Percentiles rank a stretch among this genome's conserved stretches.
phyloP scores from a whole-genome alignment of 2,797 vertebrate genomes.

The Carcharodon carcharias region DNA sequence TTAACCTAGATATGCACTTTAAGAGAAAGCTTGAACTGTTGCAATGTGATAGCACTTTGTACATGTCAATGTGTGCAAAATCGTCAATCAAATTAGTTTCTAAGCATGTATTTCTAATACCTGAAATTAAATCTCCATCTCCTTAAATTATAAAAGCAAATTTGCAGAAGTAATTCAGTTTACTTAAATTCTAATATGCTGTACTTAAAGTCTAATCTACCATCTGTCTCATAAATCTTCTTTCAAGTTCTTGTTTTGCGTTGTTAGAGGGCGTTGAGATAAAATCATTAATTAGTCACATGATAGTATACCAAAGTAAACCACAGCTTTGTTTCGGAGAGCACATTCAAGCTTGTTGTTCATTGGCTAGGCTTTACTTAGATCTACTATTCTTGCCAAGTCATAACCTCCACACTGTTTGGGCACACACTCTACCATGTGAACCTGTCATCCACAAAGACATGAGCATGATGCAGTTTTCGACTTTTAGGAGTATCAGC shows the following conservation, averaged over 20 bases:
- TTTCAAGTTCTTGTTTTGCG: neutral
- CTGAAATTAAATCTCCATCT: neutral
- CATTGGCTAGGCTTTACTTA: slow-evolving; percentile 26
- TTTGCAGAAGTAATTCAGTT: neutral
- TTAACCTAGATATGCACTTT: neutral
- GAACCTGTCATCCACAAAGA: neutral
- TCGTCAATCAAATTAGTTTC: neutral
- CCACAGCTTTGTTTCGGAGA: neutral
- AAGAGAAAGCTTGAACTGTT: neutral
- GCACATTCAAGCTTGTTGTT: slow-evolving; percentile 6
- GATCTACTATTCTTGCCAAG: slow-evolving; percentile 10
- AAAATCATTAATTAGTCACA: neutral
- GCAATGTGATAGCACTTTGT: neutral
- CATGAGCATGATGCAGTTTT: slow-evolving; percentile 45
- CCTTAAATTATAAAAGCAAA: neutral
- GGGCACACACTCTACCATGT: neutral
- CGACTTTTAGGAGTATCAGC: slow-evolving; percentile 51
- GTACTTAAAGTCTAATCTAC: neutral
- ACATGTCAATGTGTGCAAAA: neutral
- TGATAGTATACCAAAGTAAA: neutral
- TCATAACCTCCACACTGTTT: neutral
- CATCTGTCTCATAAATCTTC: neutral
- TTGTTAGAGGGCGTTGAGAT: neutral
- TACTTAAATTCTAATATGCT: neutral
- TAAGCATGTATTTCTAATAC: neutral